Percentiles rank a stretch among this genome's conserved stretches.
These are phyloP conservation scores for Phyllopteryx taeniolatus DNA, from an alignment of 2,113 vertebrate genomes.

Conservation along the genomic window DNA sequence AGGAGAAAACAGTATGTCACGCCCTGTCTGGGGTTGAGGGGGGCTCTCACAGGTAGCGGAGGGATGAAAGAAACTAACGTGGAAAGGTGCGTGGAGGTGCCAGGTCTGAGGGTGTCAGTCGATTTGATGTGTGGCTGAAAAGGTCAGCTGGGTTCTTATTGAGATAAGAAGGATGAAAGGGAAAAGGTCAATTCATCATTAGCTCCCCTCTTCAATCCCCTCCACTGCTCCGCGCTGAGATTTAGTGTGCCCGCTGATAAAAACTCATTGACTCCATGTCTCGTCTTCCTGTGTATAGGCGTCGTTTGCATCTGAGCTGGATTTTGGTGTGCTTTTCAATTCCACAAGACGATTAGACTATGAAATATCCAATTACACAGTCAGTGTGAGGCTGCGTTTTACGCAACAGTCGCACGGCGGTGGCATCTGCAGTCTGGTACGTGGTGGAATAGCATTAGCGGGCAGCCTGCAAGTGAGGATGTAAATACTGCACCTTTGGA, in stretches of 20 bases:
- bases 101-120: constrained; percentile 24
- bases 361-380: constrained; percentile 39
- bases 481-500: constrained; percentile 29
- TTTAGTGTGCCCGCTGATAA: constrained; percentile 61
- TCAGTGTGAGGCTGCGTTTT: constrained; percentile 23
- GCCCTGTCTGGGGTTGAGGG: constrained; percentile 19
- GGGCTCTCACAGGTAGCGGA: neutral
- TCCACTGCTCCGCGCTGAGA: constrained; percentile 48
- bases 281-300: constrained; percentile 22
- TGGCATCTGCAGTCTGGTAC: constrained; percentile 20
- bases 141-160: constrained; percentile 70
- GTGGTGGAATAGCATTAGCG: constrained; percentile 21
- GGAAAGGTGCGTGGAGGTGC: constrained; percentile 27
- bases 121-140: constrained; percentile 61
- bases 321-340: constrained; percentile 9
- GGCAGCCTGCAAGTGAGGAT: neutral
- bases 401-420: constrained; percentile 34
- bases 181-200: constrained; percentile 76
- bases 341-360: constrained; percentile 33
- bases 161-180: constrained; percentile 68
- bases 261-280: constrained; percentile 52
- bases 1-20: constrained; percentile 34
- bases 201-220: constrained; percentile 64
- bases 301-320: neutral
- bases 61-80: constrained; percentile 44